Percentiles rank a stretch among this genome's conserved stretches.
Conservation (phyloP, 2,888 invertebrate genomes). For the Euplagia quadripunctaria region DNA sequence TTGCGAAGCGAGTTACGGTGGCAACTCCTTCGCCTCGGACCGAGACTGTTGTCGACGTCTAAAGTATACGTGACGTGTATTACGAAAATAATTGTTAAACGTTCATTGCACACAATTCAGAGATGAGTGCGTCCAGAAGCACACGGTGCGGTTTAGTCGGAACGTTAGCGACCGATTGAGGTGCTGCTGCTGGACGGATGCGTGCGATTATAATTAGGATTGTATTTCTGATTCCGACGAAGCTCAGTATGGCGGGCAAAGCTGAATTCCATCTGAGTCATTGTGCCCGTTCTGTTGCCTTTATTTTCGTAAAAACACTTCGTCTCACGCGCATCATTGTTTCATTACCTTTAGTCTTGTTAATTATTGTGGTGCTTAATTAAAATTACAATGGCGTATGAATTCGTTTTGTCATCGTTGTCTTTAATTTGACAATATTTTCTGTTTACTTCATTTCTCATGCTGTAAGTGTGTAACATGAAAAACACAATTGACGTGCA, state of each 20-base stretch:
- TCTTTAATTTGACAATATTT: constrained; percentile 36
- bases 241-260: constrained; percentile 83
- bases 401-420: constrained; percentile 45
- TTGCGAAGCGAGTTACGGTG: constrained; percentile 10
- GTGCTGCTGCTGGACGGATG: constrained; percentile 85
- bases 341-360: constrained; percentile 64
- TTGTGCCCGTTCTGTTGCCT: constrained; percentile 86
- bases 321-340: constrained; percentile 81
- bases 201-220: constrained; percentile 87
- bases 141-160: constrained; percentile 55
- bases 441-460: constrained; percentile 25
- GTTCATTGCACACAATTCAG: constrained; percentile 60
- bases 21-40: constrained; percentile 21
- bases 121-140: constrained; percentile 60
- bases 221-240: constrained; percentile 87
- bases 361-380: constrained; percentile 58
- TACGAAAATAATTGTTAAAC: constrained; percentile 61
- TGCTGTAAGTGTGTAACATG: constrained; percentile 20
- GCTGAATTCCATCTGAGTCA: constrained; percentile 87
- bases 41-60: constrained; percentile 37
- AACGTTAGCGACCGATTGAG: constrained; percentile 81
- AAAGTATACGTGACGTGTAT: constrained; percentile 57
- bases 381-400: constrained; percentile 48
- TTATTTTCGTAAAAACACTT: constrained; percentile 86
- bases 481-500: constrained; percentile 44